phyloP scores from a whole-genome alignment of 2,797 vertebrate genomes.

The Sebastes dallii region DNA sequence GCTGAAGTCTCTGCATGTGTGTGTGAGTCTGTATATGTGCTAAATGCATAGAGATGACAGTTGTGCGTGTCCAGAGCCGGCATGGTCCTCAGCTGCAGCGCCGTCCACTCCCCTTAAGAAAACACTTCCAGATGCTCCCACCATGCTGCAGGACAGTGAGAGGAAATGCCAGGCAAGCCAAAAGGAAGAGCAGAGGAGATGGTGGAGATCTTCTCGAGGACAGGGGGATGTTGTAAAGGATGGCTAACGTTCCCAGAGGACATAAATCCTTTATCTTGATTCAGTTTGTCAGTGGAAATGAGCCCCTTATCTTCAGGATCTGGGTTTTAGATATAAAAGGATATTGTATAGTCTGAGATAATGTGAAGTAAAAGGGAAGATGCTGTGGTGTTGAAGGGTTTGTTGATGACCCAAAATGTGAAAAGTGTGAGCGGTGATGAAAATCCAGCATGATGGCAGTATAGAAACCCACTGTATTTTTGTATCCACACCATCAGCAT shows the following conservation, averaged over 20 bases:
- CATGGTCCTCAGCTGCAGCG: conserved; percentile 43
- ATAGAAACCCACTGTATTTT: conserved; percentile 8
- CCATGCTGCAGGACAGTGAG: conserved; percentile 56
- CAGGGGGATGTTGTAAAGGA: conserved; percentile 37
- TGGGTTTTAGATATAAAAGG: not conserved
- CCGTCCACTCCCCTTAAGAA: conserved; percentile 43
- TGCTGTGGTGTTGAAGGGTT: not conserved
- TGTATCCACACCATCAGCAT: not conserved
- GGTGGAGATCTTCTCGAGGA: conserved; percentile 55
- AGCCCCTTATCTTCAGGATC: conserved; percentile 1
- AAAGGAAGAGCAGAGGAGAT: conserved; percentile 68
- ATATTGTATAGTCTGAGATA: not conserved
- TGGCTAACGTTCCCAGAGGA: conserved; percentile 19
- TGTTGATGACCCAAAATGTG: not conserved
- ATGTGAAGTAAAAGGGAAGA: not conserved
- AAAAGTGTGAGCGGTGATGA: not conserved
- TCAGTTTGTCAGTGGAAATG: conserved; percentile 14
- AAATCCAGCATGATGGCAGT: not conserved
- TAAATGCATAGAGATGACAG: conserved; percentile 29
- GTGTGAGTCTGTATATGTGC: not conserved
- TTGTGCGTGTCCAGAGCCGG: conserved; percentile 21
- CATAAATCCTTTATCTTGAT: conserved; percentile 15
- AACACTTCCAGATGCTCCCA: conserved; percentile 73
- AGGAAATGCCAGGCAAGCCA: conserved; percentile 77
- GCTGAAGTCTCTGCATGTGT: not conserved